Conservation (phyloP, 2,797 vertebrate genomes). For the Sebastes reedi region DNA sequence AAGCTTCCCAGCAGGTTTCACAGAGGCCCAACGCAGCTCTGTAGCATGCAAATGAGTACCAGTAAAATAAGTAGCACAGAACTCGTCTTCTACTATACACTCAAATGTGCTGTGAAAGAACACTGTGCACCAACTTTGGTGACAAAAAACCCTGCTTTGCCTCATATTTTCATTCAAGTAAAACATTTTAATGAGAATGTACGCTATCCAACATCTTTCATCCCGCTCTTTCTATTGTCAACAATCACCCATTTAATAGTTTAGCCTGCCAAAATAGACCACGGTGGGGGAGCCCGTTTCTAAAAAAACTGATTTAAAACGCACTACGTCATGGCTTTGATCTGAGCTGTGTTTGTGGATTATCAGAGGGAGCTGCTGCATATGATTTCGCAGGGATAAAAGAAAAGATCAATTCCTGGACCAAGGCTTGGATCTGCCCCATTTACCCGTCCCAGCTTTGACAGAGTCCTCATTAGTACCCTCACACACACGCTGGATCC, state of each 20-base stretch:
- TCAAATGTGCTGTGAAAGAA: slow-evolving; percentile 2
- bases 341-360: slow-evolving; percentile 60
- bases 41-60: slow-evolving; percentile 7
- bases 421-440: slow-evolving; percentile 49
- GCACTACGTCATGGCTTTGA: slow-evolving; percentile 48
- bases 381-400: slow-evolving; percentile 60
- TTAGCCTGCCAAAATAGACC: slow-evolving; percentile 17
- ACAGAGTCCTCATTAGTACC: slow-evolving; percentile 58
- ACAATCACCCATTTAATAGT: slow-evolving; percentile 11
- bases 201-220: background rate
- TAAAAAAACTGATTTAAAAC: slow-evolving; percentile 51
- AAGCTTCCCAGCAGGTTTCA: slow-evolving; percentile 19
- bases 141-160: background rate
- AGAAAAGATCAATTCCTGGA: slow-evolving; percentile 53
- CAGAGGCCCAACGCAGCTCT: background rate
- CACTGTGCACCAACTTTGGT: background rate
- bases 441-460: slow-evolving; percentile 49
- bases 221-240: slow-evolving; percentile 6
- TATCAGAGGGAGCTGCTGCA: slow-evolving; percentile 55
- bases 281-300: slow-evolving; percentile 3
- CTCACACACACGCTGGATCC: slow-evolving; percentile 1
- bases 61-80: background rate
- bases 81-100: background rate
- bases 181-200: slow-evolving; percentile 26
- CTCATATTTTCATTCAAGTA: background rate